Base-by-base conservation (phyloP, 2,113 vertebrate genomes). In the Hippocampus zosterae region DNA sequence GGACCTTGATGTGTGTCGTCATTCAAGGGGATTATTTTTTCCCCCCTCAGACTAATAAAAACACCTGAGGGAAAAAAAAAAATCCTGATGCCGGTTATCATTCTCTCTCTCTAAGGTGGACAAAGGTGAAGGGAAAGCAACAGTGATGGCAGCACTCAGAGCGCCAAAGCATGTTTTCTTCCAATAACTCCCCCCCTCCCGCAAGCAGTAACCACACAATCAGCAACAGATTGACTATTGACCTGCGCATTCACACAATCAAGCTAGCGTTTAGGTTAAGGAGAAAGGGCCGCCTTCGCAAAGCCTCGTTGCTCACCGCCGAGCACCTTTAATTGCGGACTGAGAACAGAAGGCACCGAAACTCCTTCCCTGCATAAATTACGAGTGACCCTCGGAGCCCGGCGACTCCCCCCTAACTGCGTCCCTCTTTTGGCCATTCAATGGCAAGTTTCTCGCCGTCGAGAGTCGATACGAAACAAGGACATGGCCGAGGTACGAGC, bases 171-270 rank as follows among this genome's bases (percentile, higher is more conserved):
- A 76, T 62, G 61, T 69, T 23, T 69, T 70, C 67, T 59, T 76
- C 57, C 77, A 75, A 82, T 78, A 75, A 81, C 74, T 27, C 25
- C 25, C 50, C 65, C 21, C 42, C 52, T 5, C 33, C 5, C 33
- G 33, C 27, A 52, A 72, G 25, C 59, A 62, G 61, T 68, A 59
- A 65, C 67, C 29, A 69, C 76, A 80, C 56, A 79, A 72, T 77
- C 55, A 73, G 37, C 61, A 21, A 23, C 29, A 68, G 64, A 82
- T 71, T 1, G 11, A 73, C 40, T 68, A 79, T 59, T 77, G 74
- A 72, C 63, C 68, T 67, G 55, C 64, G 74, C 72, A 76, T 82
- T 81, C 70, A 71, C 68, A 76, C 66, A 78, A 72, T 76, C 85
- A 77, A 71, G 70, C 67, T 37, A 13, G 27, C 33, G 53, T 50